Evolutionary conservation across 2,888 invertebrate species (phyloP).

Genomic region (Erannis defoliaria): DNA sequence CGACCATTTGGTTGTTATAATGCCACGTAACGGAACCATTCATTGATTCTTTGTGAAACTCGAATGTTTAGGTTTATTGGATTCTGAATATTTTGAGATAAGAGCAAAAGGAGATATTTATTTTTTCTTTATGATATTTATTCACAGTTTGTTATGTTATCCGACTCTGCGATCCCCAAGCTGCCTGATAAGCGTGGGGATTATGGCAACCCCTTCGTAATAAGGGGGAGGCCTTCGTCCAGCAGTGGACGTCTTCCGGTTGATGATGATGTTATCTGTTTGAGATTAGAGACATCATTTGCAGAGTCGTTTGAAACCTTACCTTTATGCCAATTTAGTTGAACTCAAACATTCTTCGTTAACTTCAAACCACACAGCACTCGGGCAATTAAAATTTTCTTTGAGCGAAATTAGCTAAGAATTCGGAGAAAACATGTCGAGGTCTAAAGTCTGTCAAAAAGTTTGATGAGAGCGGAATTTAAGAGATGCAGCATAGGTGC

Average conservation of each 20-base stretch:
- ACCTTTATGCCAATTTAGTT: background rate
- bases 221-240: background rate
- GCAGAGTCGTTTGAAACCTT: background rate
- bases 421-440: background rate
- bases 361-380: too few species aligned
- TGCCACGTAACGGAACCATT: constrained; percentile 34
- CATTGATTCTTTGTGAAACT: constrained; percentile 30
- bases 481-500: background rate
- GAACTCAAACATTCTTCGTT: too few species aligned
- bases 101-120: constrained; percentile 7
- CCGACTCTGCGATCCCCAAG: too few species aligned
- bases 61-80: constrained; percentile 11
- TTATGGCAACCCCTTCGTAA: too few species aligned
- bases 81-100: constrained; percentile 17
- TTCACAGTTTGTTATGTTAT: background rate
- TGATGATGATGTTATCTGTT: background rate
- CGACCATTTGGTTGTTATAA: constrained; percentile 45
- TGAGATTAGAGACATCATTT: background rate
- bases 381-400: background rate
- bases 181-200: too few species aligned
- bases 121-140: background rate
- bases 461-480: background rate
- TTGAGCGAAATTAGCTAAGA: background rate
- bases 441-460: background rate
- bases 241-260: too few species aligned